Conservation (phyloP, 2,888 invertebrate genomes). For the Geotrupes spiniger region DNA sequence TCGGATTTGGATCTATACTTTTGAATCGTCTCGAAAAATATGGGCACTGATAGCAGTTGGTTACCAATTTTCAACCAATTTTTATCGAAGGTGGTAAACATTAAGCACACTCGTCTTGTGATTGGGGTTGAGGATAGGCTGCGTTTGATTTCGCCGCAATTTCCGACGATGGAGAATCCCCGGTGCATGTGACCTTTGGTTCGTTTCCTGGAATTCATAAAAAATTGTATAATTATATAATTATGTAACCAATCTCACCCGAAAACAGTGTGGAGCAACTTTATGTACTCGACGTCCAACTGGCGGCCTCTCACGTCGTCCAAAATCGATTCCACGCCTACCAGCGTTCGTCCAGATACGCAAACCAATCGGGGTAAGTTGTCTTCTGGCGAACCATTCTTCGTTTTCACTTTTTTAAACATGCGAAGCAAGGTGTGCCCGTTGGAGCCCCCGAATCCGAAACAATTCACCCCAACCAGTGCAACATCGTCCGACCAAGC, state of each 20-base stretch:
- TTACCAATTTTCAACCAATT: slow-evolving; percentile 4
- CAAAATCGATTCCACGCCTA: slow-evolving; percentile 64
- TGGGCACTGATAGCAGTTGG: slow-evolving; percentile 2
- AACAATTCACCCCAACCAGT: slow-evolving; percentile 79
- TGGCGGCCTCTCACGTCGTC: slow-evolving; percentile 57
- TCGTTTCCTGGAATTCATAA: slow-evolving; percentile 4
- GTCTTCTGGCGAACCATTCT: slow-evolving; percentile 62
- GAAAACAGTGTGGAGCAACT: slow-evolving; percentile 35
- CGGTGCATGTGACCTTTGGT: slow-evolving; percentile 2
- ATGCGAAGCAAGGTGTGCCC: slow-evolving; percentile 67
- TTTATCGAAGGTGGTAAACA: slow-evolving; percentile 8
- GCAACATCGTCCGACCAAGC: slow-evolving; percentile 65
- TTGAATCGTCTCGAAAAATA: slow-evolving; percentile 4
- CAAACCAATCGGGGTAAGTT: slow-evolving; percentile 68
- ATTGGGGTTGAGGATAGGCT: background rate
- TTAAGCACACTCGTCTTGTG: slow-evolving; percentile 1
- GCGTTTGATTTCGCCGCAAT: slow-evolving; percentile 6
- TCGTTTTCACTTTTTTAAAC: slow-evolving; percentile 58
- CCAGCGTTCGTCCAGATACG: slow-evolving; percentile 74
- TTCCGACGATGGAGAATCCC: slow-evolving; percentile 8
- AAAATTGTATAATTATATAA: background rate
- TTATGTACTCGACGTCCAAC: slow-evolving; percentile 35
- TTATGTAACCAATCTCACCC: background rate
- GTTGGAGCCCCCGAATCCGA: slow-evolving; percentile 89
- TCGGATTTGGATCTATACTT: background rate